These are phyloP conservation scores for Mnemiopsis leidyi DNA, from an alignment of 37 sponge, comb jelly and placozoan genomes.

Conservation along the genomic window DNA sequence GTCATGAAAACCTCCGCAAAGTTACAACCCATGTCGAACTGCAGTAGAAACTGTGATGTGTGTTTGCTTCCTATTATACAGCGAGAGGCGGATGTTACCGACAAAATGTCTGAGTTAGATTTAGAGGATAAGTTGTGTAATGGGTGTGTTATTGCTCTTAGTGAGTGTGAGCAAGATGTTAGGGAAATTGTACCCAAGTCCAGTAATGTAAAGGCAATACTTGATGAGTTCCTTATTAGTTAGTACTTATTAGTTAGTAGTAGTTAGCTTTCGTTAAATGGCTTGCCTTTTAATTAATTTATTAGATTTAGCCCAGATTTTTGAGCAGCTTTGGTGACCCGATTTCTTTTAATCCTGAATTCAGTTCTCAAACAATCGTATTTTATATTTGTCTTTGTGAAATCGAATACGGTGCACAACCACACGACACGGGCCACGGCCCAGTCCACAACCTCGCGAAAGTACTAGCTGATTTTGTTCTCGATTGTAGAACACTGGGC, in stretches of 20 bases:
- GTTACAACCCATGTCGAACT: neutral
- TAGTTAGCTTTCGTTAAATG: too few species aligned
- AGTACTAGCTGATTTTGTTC: neutral
- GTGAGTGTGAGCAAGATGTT: neutral
- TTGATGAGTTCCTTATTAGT: neutral
- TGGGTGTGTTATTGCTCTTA: neutral
- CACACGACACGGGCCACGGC: too few species aligned
- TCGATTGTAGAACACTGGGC: neutral
- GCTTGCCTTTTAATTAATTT: neutral
- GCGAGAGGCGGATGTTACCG: neutral
- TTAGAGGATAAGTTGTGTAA: neutral
- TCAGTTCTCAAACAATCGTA: too few species aligned
- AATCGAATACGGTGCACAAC: too few species aligned
- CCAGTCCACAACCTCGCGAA: too few species aligned
- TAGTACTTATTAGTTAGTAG: neutral
- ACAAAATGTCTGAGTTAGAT: neutral
- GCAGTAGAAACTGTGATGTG: neutral
- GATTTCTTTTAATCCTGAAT: too few species aligned
- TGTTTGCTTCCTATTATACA: neutral
- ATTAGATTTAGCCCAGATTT: too few species aligned
- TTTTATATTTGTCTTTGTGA: too few species aligned
- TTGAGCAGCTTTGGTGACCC: too few species aligned
- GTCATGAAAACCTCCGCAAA: constrained; percentile 44
- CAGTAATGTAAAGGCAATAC: neutral
- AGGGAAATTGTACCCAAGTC: neutral